A percentile compares a stretch with the other conserved stretches of the same genome.
phyloP scores from a whole-genome alignment of 2,797 vertebrate species.

The Crypturellus tataupa region DNA sequence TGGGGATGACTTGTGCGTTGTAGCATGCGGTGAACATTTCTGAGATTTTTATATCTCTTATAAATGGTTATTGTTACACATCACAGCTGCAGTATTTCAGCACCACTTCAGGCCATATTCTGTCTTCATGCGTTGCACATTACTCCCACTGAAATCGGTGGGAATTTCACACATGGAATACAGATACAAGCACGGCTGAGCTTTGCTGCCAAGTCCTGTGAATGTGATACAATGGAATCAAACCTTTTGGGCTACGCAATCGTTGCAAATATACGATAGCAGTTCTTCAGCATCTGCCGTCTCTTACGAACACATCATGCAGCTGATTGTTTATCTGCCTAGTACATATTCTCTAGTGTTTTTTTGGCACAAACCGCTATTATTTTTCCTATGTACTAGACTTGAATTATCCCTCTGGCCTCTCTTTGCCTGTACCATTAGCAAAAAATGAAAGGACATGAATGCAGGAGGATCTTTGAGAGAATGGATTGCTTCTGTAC shows the following conservation, averaged over 20 bases:
- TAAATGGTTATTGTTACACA: constrained; percentile 52
- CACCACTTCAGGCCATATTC: constrained; percentile 58
- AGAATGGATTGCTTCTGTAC: not conserved
- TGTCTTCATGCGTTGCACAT: constrained; percentile 52
- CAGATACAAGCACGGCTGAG: constrained; percentile 33
- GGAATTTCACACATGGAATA: constrained; percentile 59
- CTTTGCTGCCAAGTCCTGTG: not conserved
- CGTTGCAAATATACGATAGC: not conserved
- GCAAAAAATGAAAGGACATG: not conserved
- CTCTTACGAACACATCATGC: constrained; percentile 20
- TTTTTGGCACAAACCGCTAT: constrained; percentile 24
- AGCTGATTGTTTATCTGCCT: constrained; percentile 6
- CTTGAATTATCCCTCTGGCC: not conserved
- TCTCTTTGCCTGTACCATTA: constrained; percentile 13
- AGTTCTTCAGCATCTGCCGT: constrained; percentile 39
- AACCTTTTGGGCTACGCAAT: constrained; percentile 9
- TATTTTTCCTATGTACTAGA: not conserved
- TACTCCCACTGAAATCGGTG: constrained; percentile 27
- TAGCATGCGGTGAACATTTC: not conserved
- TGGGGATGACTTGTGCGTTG: not conserved
- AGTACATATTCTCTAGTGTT: not conserved
- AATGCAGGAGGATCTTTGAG: not conserved
- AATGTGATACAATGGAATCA: constrained; percentile 16
- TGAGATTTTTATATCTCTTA: constrained; percentile 51
- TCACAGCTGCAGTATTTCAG: constrained; percentile 67